Base-by-base conservation (phyloP, 37 sponge, comb jelly and placozoan species). In the Spongilla lacustris region DNA sequence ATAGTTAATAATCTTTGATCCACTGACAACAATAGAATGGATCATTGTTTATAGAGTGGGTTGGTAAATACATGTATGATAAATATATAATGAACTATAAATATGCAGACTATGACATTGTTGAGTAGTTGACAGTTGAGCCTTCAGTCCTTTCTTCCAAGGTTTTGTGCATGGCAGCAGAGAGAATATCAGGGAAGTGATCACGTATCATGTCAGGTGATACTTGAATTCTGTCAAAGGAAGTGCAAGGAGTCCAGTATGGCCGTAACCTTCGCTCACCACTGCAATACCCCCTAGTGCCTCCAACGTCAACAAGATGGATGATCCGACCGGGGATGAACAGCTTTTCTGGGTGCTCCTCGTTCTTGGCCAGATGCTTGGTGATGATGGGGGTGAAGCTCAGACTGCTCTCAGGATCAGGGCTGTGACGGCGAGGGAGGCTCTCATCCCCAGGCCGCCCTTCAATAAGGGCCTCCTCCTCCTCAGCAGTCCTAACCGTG, bases 201-300 rank as follows among this genome's bases (percentile, higher is more conserved):
- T 95, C 96, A 38, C 88, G 71, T 0, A 95, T 29, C 96, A 95
- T 95, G 67, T 92, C 91, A 13, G 93, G 91, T 25, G 85, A 86
- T 13, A 90, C 91, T 0, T 50, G 49, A 41, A 95, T 88, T 19
- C 58, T 49, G 0, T 90, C 75, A 37, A 95, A 95, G 36, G 85
- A 84, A 26, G 74, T 46, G 2, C 86, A 66, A 8, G 87, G 77
- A 9, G 73, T 86, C 96, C 96, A 92, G 23, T 78, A 34, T 2
- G 88, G 89, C 74, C 85, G 80, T 3, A 88, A 68, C 34, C 81
- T 74, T 36, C 87, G 50, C 35, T 83, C 74, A 19, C 72, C 73
- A 81, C 76, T 83, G 69, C 89, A 87, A 33, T 82, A 87, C 0
- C 25, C 30, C 49, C 78, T 78, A 4, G 46, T 66, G n/a, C 28